These are phyloP conservation scores for Diuraphis noxia DNA, from an alignment of 1,140 invertebrate species.

Conservation along the genomic window DNA sequence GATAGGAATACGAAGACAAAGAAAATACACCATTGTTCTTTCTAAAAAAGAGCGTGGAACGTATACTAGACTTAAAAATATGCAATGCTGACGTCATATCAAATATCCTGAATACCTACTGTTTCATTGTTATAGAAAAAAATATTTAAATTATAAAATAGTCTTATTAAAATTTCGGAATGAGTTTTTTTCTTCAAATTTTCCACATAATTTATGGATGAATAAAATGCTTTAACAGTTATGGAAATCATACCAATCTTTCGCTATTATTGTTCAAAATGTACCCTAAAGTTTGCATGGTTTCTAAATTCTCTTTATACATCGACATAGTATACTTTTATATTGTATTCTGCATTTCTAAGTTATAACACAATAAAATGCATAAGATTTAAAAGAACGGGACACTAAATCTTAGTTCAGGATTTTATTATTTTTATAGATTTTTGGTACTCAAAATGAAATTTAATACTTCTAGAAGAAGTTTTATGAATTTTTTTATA, in stretches of 20 bases:
- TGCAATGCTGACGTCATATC: background rate
- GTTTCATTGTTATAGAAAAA: background rate
- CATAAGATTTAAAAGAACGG: background rate
- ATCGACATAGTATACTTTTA: background rate
- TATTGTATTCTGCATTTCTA: background rate
- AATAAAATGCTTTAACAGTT: background rate
- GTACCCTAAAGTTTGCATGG: background rate
- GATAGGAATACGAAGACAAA: background rate
- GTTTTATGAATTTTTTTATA: background rate
- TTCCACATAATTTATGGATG: background rate
- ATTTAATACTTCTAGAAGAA: background rate
- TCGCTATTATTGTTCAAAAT: background rate
- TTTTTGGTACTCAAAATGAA: background rate
- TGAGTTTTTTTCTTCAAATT: background rate
- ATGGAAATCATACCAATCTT: background rate
- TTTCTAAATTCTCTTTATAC: background rate
- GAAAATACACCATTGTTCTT: background rate
- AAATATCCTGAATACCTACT: background rate
- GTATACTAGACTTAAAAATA: constrained; percentile 2
- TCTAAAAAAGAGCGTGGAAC: background rate
- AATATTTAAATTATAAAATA: background rate
- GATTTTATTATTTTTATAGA: no score
- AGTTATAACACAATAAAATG: background rate
- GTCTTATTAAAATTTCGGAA: background rate
- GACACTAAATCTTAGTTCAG: background rate